These are phyloP conservation scores for Apis florea DNA, from an alignment of 1,140 invertebrate genomes.

Conservation along the genomic window DNA sequence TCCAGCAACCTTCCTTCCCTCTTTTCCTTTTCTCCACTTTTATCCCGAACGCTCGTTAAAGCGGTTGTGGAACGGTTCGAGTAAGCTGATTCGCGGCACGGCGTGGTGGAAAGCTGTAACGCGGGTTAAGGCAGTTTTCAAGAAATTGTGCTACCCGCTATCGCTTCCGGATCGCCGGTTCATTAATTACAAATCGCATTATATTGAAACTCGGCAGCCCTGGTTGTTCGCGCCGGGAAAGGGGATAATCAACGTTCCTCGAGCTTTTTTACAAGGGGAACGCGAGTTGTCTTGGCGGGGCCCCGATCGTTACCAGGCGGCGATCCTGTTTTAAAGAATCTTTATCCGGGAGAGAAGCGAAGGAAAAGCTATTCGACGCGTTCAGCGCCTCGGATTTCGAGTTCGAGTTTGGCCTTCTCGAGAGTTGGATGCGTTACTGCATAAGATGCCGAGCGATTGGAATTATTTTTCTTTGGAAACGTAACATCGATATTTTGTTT, in stretches of 20 bases:
- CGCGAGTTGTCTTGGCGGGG: constrained; percentile 3
- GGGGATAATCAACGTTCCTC: constrained; percentile 20
- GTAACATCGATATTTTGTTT: no score
- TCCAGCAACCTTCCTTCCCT: no score
- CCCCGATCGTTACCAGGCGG: neutral
- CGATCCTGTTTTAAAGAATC: no score
- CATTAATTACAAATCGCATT: constrained; percentile 55
- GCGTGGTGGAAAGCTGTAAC: neutral
- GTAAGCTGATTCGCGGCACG: neutral
- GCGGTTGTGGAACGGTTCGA: no score
- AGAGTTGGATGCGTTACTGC: neutral
- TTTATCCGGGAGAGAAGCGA: neutral
- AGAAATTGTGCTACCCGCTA: constrained; percentile 24
- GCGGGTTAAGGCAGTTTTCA: neutral
- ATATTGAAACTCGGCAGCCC: constrained; percentile 37
- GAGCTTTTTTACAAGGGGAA: no score
- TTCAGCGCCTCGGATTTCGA: neutral
- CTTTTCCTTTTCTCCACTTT: no score
- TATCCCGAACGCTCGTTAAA: neutral
- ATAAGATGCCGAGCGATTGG: no score
- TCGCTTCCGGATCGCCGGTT: constrained; percentile 33
- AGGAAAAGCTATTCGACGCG: neutral
- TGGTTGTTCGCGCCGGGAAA: neutral
- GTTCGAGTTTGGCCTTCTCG: neutral
- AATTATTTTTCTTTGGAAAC: no score